Conservation (phyloP, 2,113 vertebrate species). For the Pica pica region DNA sequence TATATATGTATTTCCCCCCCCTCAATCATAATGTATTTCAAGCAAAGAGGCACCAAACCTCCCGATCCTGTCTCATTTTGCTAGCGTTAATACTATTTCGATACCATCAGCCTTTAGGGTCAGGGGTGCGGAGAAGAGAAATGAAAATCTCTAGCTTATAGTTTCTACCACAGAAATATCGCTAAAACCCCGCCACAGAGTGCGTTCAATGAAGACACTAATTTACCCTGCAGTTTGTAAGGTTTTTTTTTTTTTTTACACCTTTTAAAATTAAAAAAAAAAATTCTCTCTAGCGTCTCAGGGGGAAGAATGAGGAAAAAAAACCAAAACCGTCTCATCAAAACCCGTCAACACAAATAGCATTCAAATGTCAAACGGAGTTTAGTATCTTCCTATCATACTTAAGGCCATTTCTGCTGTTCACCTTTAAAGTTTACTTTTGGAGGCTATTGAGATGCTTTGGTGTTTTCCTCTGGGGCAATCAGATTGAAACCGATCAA, state of each 20-base stretch:
- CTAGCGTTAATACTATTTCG: not conserved
- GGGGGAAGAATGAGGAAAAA: not conserved
- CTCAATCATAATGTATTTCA: not conserved
- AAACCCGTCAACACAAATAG: not conserved
- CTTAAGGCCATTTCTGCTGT: conserved; percentile 51
- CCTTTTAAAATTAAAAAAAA: not conserved
- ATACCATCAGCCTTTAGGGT: not conserved
- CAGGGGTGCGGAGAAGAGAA: not conserved
- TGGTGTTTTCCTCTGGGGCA: conserved; percentile 81
- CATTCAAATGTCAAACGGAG: not conserved
- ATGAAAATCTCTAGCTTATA: not conserved
- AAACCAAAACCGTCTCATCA: not conserved
- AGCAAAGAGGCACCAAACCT: not conserved
- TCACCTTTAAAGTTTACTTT: conserved; percentile 82
- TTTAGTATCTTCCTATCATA: conserved; percentile 40
- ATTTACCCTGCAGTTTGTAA: not conserved
- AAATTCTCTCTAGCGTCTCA: not conserved
- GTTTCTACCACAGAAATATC: not conserved
- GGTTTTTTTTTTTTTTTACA: not conserved
- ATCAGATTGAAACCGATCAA: conserved; percentile 86
- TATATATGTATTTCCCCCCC: not conserved
- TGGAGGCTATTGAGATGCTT: conserved; percentile 74
- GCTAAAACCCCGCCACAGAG: not conserved
- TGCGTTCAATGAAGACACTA: not conserved
- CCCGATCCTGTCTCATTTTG: not conserved